Evolutionary conservation across 2,888 invertebrate species (phyloP).

Genomic region (Drosophila kambysellisi): DNA sequence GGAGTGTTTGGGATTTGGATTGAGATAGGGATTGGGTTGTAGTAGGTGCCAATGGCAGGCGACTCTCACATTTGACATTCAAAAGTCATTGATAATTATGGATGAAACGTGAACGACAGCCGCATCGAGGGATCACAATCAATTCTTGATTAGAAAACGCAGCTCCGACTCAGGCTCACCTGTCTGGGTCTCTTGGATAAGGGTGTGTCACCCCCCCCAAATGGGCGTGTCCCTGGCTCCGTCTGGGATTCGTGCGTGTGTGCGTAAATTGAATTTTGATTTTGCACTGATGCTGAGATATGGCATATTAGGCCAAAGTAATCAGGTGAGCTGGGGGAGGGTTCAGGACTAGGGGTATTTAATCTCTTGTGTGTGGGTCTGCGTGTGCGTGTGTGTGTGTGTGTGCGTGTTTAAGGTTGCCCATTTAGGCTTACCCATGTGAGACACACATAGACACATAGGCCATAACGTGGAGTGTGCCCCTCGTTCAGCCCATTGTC

Average conservation of each 20-base stretch:
- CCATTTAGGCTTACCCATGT: constrained; percentile 80
- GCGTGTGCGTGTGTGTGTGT: constrained; percentile 42
- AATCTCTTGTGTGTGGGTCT: constrained; percentile 69
- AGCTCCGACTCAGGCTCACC: constrained; percentile 60
- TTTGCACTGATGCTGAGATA: constrained; percentile 82
- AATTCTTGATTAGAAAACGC: constrained; percentile 82
- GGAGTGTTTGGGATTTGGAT: not conserved
- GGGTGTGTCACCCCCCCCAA: constrained; percentile 35
- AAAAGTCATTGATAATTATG: constrained; percentile 80
- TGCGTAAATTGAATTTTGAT: constrained; percentile 82
- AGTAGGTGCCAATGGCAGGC: constrained; percentile 66
- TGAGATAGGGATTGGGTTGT: not conserved
- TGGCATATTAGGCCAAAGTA: constrained; percentile 80
- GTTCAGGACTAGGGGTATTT: constrained; percentile 53
- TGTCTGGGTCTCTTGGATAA: constrained; percentile 52
- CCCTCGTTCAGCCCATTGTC: constrained; percentile 62
- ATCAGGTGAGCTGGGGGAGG: constrained; percentile 58
- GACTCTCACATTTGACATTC: constrained; percentile 77
- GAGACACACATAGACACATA: constrained; percentile 35
- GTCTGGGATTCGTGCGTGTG: constrained; percentile 42
- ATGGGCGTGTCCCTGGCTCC: constrained; percentile 44
- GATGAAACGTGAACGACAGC: constrained; percentile 80
- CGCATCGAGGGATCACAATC: constrained; percentile 81
- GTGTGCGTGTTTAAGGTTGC: constrained; percentile 74
- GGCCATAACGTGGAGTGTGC: constrained; percentile 8